Evolutionary conservation across 2,797 vertebrate species (phyloP).

Genomic region (Rousettus madagascariensis): DNA sequence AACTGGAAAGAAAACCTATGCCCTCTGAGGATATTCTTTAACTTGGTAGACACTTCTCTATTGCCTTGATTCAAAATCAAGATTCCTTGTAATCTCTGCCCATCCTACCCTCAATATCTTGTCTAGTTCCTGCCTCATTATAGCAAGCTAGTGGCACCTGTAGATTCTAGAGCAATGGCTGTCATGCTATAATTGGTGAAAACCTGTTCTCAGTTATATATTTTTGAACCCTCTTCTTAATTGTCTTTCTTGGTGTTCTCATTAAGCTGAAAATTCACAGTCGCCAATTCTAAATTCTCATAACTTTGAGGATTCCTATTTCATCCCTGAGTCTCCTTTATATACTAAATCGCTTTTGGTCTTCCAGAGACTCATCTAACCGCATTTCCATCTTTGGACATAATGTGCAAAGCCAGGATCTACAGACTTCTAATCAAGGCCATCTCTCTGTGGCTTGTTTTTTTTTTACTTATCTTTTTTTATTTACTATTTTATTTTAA

Average conservation of each 20-base stretch:
- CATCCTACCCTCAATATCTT: not conserved
- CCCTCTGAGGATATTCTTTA: not conserved
- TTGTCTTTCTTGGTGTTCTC: not conserved
- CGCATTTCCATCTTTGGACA: too few species aligned
- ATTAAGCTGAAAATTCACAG: not conserved
- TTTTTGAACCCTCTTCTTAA: not conserved
- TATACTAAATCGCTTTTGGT: not conserved
- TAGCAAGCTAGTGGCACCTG: not conserved
- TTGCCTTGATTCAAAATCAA: not conserved
- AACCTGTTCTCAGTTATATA: not conserved
- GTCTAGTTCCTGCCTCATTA: too few species aligned
- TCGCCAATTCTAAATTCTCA: not conserved
- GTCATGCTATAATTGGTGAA: not conserved
- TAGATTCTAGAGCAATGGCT: too few species aligned
- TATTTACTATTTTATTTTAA: not conserved
- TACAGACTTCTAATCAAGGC: not conserved
- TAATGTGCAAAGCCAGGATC: too few species aligned
- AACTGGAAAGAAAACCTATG: not conserved
- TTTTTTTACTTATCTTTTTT: not conserved
- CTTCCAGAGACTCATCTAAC: not conserved
- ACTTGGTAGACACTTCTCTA: not conserved
- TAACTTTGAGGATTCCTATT: not conserved
- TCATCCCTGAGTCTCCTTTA: not conserved
- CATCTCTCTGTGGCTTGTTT: not conserved
- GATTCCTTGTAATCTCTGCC: too few species aligned